Percentiles rank a stretch among this genome's conserved stretches.
phyloP scores from a whole-genome alignment of 2,797 vertebrate genomes.

The Labroides dimidiatus region DNA sequence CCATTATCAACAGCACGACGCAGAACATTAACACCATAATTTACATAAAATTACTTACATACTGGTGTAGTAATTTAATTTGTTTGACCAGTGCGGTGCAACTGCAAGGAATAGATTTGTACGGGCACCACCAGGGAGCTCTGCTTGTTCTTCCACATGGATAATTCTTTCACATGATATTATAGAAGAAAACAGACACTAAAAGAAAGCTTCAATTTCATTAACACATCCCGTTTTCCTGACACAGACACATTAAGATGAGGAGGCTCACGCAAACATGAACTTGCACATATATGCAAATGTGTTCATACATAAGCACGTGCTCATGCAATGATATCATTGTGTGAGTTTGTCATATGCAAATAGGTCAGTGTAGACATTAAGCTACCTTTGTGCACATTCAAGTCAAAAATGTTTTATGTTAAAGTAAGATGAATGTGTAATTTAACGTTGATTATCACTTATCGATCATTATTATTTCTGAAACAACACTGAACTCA shows the following conservation, averaged over 20 bases:
- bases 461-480: constrained; percentile 15
- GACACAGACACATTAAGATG: constrained; percentile 27
- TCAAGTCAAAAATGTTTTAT: background rate
- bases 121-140: constrained; percentile 83
- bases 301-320: constrained; percentile 25
- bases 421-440: background rate
- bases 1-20: constrained; percentile 86
- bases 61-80: constrained; percentile 94
- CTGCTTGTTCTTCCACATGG: constrained; percentile 87
- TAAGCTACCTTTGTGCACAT: constrained; percentile 12
- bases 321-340: constrained; percentile 43
- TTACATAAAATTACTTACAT: constrained; percentile 97
- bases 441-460: constrained; percentile 7
- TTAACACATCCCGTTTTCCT: constrained; percentile 57
- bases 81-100: constrained; percentile 90
- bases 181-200: constrained; percentile 68
- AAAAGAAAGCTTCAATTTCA: constrained; percentile 71
- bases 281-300: constrained; percentile 29
- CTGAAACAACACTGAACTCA: background rate
- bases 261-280: constrained; percentile 3
- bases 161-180: constrained; percentile 81
- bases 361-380: constrained; percentile 42
- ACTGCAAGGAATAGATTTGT: constrained; percentile 89
- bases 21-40: constrained; percentile 97
- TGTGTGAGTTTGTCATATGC: constrained; percentile 32